A percentile compares a stretch with the other conserved stretches of the same genome.
These are phyloP conservation scores for Hirundichthys speculiger DNA, from an alignment of 2,113 vertebrate species.

Conservation along the genomic window DNA sequence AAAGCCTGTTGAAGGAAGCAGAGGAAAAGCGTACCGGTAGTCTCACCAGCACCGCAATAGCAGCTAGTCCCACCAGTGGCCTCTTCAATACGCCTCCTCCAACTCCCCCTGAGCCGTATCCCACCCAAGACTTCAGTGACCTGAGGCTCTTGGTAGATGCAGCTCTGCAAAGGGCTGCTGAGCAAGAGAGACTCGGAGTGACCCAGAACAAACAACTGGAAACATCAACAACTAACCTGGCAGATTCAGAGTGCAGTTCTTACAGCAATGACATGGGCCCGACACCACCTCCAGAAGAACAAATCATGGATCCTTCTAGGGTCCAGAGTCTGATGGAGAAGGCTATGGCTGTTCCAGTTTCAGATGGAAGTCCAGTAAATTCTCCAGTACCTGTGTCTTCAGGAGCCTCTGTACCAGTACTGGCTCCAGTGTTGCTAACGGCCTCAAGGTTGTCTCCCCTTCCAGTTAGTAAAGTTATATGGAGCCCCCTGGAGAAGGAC, in stretches of 20 bases:
- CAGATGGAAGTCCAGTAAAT: slow-evolving; percentile 9
- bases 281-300: slow-evolving; percentile 67
- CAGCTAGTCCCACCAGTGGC: slow-evolving; percentile 82
- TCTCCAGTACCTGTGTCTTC: slow-evolving; percentile 22
- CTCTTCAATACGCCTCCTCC: slow-evolving; percentile 92
- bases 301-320: slow-evolving; percentile 64
- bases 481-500: slow-evolving; percentile 59
- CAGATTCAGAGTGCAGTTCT: slow-evolving; percentile 9
- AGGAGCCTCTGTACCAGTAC: slow-evolving; percentile 1
- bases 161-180: slow-evolving; percentile 88
- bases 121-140: slow-evolving; percentile 91
- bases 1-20: slow-evolving; percentile 67
- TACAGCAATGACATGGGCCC: slow-evolving; percentile 36
- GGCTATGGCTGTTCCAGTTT: slow-evolving; percentile 54
- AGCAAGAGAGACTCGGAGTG: slow-evolving; percentile 82
- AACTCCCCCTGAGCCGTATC: slow-evolving; percentile 87
- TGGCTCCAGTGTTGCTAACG: slow-evolving; percentile 27
- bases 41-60: slow-evolving; percentile 73
- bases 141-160: slow-evolving; percentile 92
- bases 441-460: slow-evolving; percentile 27
- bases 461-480: slow-evolving; percentile 43
- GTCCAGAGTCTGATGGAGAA: slow-evolving; percentile 72
- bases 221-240: slow-evolving; percentile 5
- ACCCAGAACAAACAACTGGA: slow-evolving; percentile 26
- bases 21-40: slow-evolving; percentile 73